Evolutionary conservation across 1,140 invertebrate species (phyloP).

Genomic region (Oryzaephilus surinamensis): DNA sequence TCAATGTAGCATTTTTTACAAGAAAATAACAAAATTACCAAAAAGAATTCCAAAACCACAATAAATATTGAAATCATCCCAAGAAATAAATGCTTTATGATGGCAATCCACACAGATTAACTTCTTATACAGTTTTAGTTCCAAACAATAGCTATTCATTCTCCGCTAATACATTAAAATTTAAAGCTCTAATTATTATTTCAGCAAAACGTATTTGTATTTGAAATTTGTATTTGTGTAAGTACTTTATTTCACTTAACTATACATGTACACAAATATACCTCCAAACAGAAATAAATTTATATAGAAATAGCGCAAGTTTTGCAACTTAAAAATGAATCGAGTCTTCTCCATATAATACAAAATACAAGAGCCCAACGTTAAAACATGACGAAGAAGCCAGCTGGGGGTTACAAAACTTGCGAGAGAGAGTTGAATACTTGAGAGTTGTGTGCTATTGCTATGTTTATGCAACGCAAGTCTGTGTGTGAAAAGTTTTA

Average conservation of each 20-base stretch:
- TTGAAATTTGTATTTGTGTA: neutral
- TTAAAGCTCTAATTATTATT: constrained; percentile 4
- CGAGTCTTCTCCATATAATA: constrained; percentile 16
- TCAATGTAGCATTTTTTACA: too few species aligned
- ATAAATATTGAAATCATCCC: constrained; percentile 4
- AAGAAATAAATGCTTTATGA: constrained; percentile 20
- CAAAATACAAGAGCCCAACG: constrained; percentile 14
- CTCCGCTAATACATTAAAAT: constrained; percentile 18
- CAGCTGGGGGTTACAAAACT: constrained; percentile 23
- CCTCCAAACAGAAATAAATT: constrained; percentile 12
- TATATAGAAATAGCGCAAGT: constrained; percentile 22
- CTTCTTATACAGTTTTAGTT: constrained; percentile 20
- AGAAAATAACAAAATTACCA: too few species aligned
- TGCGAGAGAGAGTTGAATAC: constrained; percentile 11
- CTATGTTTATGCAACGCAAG: constrained; percentile 27
- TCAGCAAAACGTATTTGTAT: neutral
- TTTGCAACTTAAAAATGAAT: constrained; percentile 24
- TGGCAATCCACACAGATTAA: constrained; percentile 16
- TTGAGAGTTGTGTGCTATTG: too few species aligned
- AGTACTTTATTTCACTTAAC: neutral
- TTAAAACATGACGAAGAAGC: constrained; percentile 23
- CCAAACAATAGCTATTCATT: constrained; percentile 23
- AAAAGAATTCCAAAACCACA: too few species aligned
- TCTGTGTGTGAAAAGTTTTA: constrained; percentile 27
- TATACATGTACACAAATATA: neutral